Evolutionary conservation across 2,113 vertebrate species (phyloP).

Genomic region (Microcebus jonahi): DNA sequence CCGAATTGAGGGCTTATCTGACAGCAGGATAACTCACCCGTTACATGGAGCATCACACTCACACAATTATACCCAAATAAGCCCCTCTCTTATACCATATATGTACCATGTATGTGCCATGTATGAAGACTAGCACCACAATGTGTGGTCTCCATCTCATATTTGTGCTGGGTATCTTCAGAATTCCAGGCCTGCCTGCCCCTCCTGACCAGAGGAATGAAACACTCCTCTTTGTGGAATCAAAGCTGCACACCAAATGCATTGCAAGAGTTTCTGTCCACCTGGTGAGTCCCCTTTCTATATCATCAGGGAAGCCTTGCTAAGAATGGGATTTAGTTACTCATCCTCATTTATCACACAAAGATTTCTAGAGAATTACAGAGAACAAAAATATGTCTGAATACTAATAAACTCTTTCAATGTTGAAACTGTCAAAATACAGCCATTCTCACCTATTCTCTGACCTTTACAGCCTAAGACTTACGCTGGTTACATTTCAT

Average conservation of each 20-base stretch:
- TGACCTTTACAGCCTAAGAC: background rate
- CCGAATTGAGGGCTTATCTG: background rate
- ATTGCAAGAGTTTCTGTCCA: background rate
- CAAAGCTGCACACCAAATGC: background rate
- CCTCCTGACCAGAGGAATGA: background rate
- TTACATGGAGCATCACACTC: background rate
- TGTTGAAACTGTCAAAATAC: background rate
- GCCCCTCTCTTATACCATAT: no score
- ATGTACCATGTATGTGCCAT: background rate
- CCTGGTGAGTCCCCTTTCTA: background rate
- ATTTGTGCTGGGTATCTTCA: background rate
- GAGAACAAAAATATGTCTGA: background rate
- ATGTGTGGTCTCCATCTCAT: background rate
- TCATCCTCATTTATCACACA: background rate
- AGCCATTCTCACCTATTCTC: background rate
- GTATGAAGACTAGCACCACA: background rate
- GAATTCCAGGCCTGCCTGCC: background rate
- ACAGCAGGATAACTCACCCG: background rate
- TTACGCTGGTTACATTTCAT: background rate
- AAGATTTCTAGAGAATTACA: background rate
- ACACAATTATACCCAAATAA: background rate
- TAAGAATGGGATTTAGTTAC: background rate
- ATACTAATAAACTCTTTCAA: background rate
- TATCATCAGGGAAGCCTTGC: background rate
- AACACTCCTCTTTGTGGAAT: background rate